Conservation (phyloP, 2,888 invertebrate species). For the Sarcophaga variegata region DNA sequence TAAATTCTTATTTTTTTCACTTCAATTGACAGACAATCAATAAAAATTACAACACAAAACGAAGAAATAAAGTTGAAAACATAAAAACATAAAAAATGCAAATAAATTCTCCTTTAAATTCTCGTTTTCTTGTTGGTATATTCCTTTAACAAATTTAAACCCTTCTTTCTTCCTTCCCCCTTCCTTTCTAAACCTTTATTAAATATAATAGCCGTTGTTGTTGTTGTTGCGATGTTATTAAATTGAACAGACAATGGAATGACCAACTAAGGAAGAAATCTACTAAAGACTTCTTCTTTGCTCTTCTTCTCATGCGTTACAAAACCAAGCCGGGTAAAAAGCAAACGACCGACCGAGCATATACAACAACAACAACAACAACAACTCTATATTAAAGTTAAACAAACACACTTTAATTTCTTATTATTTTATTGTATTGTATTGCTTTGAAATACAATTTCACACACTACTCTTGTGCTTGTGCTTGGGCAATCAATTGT, state of each 20-base stretch:
- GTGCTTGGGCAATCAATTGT: slow-evolving; percentile 16
- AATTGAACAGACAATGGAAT: slow-evolving; percentile 8
- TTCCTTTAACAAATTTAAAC: slow-evolving; percentile 6
- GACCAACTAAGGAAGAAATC: background rate
- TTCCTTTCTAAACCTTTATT: too few relatives aligned
- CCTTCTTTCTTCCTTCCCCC: too few relatives aligned
- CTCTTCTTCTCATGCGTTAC: background rate
- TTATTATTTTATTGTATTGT: slow-evolving; percentile 9
- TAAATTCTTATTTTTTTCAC: slow-evolving; percentile 5
- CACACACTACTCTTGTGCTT: slow-evolving; percentile 23
- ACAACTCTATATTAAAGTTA: background rate
- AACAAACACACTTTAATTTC: slow-evolving; percentile 20
- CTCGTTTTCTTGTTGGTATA: background rate
- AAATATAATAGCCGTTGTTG: background rate
- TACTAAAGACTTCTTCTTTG: slow-evolving; percentile 1
- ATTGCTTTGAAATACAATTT: slow-evolving; percentile 34
- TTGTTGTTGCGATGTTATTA: slow-evolving; percentile 2
- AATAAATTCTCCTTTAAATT: background rate
- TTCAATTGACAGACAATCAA: slow-evolving; percentile 50
- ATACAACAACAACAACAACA: background rate
- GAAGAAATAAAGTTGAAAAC: background rate
- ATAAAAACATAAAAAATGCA: slow-evolving; percentile 21
- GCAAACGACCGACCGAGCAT: background rate
- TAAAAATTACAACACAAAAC: slow-evolving; percentile 36
- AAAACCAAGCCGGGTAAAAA: background rate